A percentile compares a stretch with the other conserved stretches of the same genome.
Conservation (phyloP, 1,140 invertebrate species). For the Chironomus striatipennis region DNA sequence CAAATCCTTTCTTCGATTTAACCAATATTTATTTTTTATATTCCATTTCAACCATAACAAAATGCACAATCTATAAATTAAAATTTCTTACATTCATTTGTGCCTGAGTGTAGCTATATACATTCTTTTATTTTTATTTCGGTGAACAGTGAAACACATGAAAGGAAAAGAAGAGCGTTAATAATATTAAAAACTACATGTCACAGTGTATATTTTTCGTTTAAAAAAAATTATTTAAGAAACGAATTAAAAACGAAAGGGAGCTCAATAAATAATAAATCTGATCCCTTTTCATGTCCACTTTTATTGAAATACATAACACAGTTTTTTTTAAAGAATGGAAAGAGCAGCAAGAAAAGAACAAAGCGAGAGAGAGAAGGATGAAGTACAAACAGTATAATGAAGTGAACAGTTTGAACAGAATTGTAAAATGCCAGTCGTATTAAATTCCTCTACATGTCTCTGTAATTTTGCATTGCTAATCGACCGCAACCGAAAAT, state of each 20-base stretch:
- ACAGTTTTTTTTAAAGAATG: background rate
- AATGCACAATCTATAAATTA: no score
- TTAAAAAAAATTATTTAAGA: background rate
- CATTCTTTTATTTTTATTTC: no score
- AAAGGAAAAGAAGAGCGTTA: conserved; percentile 4
- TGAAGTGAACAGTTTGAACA: conserved; percentile 12
- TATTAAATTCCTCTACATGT: background rate
- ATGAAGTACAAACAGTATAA: background rate
- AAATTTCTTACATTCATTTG: no score
- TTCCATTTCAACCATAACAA: no score
- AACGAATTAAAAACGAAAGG: background rate
- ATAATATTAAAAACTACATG: conserved; percentile 8
- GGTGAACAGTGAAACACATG: background rate
- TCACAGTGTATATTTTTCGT: background rate
- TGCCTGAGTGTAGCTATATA: no score
- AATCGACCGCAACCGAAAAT: conserved; percentile 17
- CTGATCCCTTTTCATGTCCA: conserved; percentile 22
- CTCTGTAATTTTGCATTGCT: background rate
- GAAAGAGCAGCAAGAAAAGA: background rate
- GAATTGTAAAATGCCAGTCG: conserved; percentile 7
- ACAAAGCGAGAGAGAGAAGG: no score
- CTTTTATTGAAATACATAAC: conserved; percentile 16
- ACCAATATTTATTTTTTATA: no score
- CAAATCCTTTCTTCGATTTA: no score
- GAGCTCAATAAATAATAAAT: conserved; percentile 19